phyloP scores from a whole-genome alignment of 2,797 vertebrate genomes.

The Bovichtus diacanthus region DNA sequence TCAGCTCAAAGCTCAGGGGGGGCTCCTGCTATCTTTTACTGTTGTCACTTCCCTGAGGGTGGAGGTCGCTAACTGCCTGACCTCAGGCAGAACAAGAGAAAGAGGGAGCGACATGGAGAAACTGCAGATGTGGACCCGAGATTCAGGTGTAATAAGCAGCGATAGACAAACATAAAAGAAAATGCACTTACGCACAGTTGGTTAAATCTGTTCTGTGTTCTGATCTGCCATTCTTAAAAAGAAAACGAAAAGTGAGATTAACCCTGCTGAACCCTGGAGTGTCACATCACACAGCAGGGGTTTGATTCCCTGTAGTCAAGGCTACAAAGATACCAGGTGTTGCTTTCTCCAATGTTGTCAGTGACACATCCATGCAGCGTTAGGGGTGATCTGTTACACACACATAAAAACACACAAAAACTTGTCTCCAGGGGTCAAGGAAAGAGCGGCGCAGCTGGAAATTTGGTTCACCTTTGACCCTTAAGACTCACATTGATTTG shows the following conservation, averaged over 20 bases:
- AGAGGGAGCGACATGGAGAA: constrained; percentile 31
- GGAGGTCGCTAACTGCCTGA: constrained; percentile 45
- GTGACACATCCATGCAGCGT: constrained; percentile 28
- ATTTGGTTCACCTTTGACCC: constrained; percentile 67
- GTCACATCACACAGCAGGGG: constrained; percentile 10
- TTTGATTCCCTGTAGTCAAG: constrained; percentile 11
- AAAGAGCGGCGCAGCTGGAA: constrained; percentile 65
- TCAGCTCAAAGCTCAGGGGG: constrained; percentile 45
- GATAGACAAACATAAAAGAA: neutral
- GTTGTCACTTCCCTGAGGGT: constrained; percentile 61
- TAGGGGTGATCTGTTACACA: constrained; percentile 34
- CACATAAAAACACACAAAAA: constrained; percentile 19
- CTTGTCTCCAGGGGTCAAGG: constrained; percentile 33
- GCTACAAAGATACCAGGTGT: constrained; percentile 51
- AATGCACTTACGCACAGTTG: neutral
- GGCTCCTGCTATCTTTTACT: constrained; percentile 60
- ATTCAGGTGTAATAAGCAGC: neutral
- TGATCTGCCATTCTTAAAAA: constrained; percentile 19
- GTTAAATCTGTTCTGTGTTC: constrained; percentile 8
- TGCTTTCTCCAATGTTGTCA: constrained; percentile 16
- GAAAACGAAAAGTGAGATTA: constrained; percentile 3
- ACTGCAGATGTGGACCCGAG: constrained; percentile 26
- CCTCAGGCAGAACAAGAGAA: constrained; percentile 38
- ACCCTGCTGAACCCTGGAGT: neutral
- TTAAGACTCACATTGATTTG: constrained; percentile 49